These are phyloP conservation scores for Epinotia bilunana DNA, from an alignment of 2,888 invertebrate genomes.

Conservation along the genomic window DNA sequence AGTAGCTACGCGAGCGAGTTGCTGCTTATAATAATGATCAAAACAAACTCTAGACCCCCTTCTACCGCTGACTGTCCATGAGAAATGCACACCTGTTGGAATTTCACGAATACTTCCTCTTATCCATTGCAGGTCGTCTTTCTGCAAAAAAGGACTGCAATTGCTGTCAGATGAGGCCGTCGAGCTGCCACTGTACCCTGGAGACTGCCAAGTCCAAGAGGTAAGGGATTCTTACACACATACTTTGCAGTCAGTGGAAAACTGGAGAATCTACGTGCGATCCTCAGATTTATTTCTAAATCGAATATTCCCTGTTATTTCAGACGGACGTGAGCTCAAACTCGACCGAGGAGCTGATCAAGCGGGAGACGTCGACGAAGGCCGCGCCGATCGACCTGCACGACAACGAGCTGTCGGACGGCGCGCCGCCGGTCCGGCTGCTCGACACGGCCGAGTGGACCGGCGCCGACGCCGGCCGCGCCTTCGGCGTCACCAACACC, in stretches of 20 bases:
- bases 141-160: constrained; percentile 90
- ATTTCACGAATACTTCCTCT: background rate
- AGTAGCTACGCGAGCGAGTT: no score
- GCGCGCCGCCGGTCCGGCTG: constrained; percentile 70
- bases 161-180: constrained; percentile 90
- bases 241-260: background rate
- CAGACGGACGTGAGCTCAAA: constrained; percentile 64
- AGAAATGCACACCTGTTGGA: background rate
- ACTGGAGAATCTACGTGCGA: no score
- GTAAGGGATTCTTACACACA: constrained; percentile 58
- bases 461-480: constrained; percentile 83
- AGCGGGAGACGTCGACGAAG: constrained; percentile 64
- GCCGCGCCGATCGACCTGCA: constrained; percentile 62
- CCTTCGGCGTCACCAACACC: constrained; percentile 85
- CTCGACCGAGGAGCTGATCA: constrained; percentile 54
- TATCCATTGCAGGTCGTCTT: constrained; percentile 86
- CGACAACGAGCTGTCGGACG: constrained; percentile 78
- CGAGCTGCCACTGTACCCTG: constrained; percentile 89
- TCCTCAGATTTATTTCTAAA: no score
- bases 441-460: constrained; percentile 82
- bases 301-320: constrained; percentile 32
- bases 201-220: constrained; percentile 89
- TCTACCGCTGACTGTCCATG: background rate
- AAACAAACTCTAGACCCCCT: no score
- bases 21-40: no score